These are phyloP conservation scores for Andricus grossulariae DNA, from an alignment of 1,140 invertebrate species.

Conservation along the genomic window DNA sequence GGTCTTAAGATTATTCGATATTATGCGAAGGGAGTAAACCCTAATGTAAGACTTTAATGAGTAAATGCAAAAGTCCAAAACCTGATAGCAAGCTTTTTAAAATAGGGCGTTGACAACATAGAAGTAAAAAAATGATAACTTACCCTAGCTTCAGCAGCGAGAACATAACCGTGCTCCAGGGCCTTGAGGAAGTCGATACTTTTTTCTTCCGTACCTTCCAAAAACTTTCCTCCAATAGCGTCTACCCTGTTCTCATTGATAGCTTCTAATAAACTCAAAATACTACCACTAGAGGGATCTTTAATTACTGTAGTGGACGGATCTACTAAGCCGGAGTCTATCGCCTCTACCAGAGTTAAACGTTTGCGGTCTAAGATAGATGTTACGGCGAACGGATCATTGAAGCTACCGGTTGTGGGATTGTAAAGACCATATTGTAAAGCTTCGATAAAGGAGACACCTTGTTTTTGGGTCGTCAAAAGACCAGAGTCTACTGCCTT, in stretches of 20 bases:
- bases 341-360: constrained; percentile 85
- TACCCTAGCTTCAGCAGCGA: constrained; percentile 94
- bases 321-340: constrained; percentile 87
- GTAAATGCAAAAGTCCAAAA: constrained; percentile 63
- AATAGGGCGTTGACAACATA: constrained; percentile 27
- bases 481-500: constrained; percentile 86
- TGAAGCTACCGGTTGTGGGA: constrained; percentile 85
- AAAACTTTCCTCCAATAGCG: constrained; percentile 82
- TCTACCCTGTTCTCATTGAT: constrained; percentile 87
- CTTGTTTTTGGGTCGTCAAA: constrained; percentile 84
- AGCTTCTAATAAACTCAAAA: constrained; percentile 86
- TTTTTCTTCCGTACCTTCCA: constrained; percentile 80
- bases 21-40: not conserved
- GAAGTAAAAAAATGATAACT: constrained; percentile 74
- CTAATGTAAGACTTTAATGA: constrained; percentile 46
- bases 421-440: constrained; percentile 90
- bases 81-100: constrained; percentile 63
- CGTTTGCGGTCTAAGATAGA: constrained; percentile 82
- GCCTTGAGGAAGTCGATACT: constrained; percentile 91
- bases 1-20: not conserved
- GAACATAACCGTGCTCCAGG: constrained; percentile 88
- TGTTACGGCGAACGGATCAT: constrained; percentile 85
- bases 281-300: constrained; percentile 85
- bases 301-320: constrained; percentile 89
- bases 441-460: constrained; percentile 88